Base-by-base conservation (phyloP, 2,888 invertebrate species). In the Nesidiocoris tenuis region DNA sequence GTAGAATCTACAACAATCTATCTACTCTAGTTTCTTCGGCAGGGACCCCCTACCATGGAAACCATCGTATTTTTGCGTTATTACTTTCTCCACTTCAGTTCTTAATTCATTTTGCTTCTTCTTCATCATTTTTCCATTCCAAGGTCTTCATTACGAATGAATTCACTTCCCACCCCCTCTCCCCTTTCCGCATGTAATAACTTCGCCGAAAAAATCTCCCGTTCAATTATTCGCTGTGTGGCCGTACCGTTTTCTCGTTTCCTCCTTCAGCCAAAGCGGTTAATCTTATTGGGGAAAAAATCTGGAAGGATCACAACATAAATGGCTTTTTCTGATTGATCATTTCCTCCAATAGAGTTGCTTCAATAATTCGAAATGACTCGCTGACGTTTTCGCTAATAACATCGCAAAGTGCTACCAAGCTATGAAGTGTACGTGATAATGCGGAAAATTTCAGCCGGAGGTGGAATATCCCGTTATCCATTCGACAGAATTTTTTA, bases 51-150 rank as follows among this genome's bases (percentile, higher is more conserved):
- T n/a, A n/a, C n/a, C n/a, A n/a, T n/a, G n/a, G n/a, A n/a, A 39
- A 12, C 39, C 5, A 39, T 12, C 39, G 39, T 39, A 39, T 39
- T 39, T 39, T 70, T 59, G 59, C 23, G 70, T 70, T 70, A 70
- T 70, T 70, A 70, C 23, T 56, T 54, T 21, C 70, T 70, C 70
- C 70, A 70, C 70, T 70, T 25, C 57, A 70, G 23, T 57, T 70
- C 70, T 70, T 70, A 70, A 70, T 70, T 70, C 70, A 70, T 70
- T 67, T 59, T 39, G 17, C 65, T 39, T 65, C 39, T 70, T 24
- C 70, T 70, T 56, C 55, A 54, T 66, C 67, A 56, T 59, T 70
- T 59, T 23, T 25, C 22, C 59, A 56, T 23, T 70, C 57, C 22
- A 39, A 18, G 17, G 18, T 18, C 70, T 70, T 70, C 70, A 70